Percentiles rank a stretch among this genome's conserved stretches.
Conservation (phyloP, 2,888 invertebrate species). For the Laothoe populi region DNA sequence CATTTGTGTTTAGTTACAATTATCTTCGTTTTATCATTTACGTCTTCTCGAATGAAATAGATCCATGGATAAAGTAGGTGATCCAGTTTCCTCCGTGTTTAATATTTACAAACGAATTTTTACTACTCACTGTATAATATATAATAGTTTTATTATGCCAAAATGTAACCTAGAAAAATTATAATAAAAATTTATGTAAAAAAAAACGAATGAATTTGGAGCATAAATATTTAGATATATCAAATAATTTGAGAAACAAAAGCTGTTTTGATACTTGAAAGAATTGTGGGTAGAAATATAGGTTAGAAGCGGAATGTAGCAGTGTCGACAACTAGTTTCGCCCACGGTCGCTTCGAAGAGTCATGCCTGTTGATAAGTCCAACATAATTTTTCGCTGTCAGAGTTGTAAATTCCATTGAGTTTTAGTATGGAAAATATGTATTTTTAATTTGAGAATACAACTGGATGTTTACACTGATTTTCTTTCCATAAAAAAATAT, state of each 20-base stretch:
- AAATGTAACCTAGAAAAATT: neutral
- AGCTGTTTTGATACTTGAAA: constrained; percentile 2
- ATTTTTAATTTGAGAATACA: neutral
- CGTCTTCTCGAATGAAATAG: neutral
- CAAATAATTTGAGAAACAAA: neutral
- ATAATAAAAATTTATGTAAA: no score
- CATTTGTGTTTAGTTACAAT: no score
- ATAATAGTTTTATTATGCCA: neutral
- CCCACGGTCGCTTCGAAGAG: constrained; percentile 64
- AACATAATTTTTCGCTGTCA: constrained; percentile 48
- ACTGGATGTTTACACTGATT: neutral
- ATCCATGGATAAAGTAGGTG: constrained; percentile 3
- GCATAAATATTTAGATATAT: constrained; percentile 7
- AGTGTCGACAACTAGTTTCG: constrained; percentile 44
- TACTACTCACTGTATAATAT: neutral
- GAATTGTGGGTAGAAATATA: neutral
- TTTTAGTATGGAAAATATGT: neutral
- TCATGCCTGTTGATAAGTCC: constrained; percentile 65
- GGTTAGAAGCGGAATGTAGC: constrained; percentile 24
- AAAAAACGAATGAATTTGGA: constrained; percentile 1
- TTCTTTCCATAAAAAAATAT: no score
- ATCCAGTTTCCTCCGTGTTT: neutral
- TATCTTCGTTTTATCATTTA: neutral
- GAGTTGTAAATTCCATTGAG: constrained; percentile 20
- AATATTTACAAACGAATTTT: neutral